Evolutionary conservation across 2,797 vertebrate species (phyloP).

Genomic region (Australoheros facetus): DNA sequence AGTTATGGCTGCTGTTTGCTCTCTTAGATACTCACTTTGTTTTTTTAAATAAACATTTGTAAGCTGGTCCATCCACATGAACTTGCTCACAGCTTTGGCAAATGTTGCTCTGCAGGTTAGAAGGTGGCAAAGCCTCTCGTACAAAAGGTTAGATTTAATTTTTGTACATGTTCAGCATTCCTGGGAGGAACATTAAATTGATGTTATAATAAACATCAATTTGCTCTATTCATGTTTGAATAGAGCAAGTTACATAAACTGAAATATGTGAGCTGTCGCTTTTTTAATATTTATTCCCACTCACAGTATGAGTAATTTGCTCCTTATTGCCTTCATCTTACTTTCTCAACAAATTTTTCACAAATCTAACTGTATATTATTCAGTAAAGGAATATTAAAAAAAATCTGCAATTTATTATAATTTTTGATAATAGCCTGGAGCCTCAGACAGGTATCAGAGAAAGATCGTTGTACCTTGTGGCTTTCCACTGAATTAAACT

Average conservation of each 20-base stretch:
- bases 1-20: not conserved
- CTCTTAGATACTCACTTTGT: not conserved
- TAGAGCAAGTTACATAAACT: constrained; percentile 2
- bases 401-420: constrained; percentile 26
- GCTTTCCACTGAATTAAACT: constrained; percentile 37
- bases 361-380: constrained; percentile 19
- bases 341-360: constrained; percentile 21
- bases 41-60: too few species aligned
- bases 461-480: constrained; percentile 2
- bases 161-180: not conserved
- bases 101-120: not conserved
- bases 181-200: not conserved
- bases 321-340: constrained; percentile 27
- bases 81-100: not conserved
- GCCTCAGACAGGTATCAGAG: constrained; percentile 11
- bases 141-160: not conserved
- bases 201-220: too few species aligned
- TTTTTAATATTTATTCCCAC: constrained; percentile 18
- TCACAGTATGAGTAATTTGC: constrained; percentile 10
- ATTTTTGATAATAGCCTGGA: constrained; percentile 20
- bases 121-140: too few species aligned
- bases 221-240: constrained; percentile 9
- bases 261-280: not conserved
- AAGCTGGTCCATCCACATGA: not conserved
- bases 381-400: constrained; percentile 33